These are phyloP conservation scores for Julus scanicus DNA, from an alignment of 2,888 invertebrate genomes.

Conservation along the genomic window DNA sequence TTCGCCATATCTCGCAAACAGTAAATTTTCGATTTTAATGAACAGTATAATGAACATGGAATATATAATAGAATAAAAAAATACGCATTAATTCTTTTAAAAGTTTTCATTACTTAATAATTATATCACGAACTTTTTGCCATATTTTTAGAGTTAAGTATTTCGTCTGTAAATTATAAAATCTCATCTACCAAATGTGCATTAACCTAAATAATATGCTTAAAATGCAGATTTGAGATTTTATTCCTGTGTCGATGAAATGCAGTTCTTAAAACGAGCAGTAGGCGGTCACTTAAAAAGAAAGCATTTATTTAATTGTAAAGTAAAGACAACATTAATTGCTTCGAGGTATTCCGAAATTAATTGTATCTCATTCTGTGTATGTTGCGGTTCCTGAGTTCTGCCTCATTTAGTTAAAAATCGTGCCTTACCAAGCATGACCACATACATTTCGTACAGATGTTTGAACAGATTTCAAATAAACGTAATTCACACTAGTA, in stretches of 20 bases:
- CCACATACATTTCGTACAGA: not conserved
- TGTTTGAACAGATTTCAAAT: not conserved
- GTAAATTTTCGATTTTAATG: no score
- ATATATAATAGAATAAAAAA: no score
- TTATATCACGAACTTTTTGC: not conserved
- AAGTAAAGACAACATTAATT: not conserved
- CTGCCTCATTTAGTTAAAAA: not conserved
- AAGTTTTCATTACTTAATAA: no score
- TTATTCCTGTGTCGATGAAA: not conserved
- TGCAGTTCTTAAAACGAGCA: not conserved
- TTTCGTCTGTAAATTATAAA: not conserved
- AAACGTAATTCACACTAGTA: not conserved
- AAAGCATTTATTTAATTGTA: slow-evolving; percentile 13
- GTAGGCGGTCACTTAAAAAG: not conserved
- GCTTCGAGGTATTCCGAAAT: not conserved
- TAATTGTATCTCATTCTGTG: not conserved
- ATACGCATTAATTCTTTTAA: no score
- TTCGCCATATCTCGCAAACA: no score
- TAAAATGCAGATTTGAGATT: not conserved
- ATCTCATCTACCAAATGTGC: not conserved
- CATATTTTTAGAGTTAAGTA: no score
- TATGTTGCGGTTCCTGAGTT: not conserved
- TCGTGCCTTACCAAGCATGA: not conserved
- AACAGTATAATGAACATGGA: no score
- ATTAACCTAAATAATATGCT: slow-evolving; percentile 4